A percentile compares a stretch with the other conserved stretches of the same genome.
These are phyloP conservation scores for Rhagologus leucostigma DNA, from an alignment of 2,113 vertebrate species.

Conservation along the genomic window DNA sequence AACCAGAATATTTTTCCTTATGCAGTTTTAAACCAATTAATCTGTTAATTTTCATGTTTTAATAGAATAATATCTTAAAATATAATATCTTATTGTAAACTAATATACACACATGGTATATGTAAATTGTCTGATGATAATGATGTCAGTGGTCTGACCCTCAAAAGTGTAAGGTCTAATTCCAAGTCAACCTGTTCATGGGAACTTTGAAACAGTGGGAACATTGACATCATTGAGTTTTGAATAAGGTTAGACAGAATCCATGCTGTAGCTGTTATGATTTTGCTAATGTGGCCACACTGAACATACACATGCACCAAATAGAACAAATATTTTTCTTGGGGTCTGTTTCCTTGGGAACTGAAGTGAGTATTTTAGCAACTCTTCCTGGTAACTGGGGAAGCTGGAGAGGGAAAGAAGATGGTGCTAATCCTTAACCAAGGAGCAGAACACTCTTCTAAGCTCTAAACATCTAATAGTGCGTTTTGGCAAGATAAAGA, in stretches of 20 bases:
- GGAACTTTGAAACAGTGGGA: neutral
- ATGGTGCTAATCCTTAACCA: rapidly evolving
- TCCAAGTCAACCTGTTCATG: neutral
- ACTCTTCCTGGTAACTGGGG: neutral
- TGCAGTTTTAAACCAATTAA: neutral
- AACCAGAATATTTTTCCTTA: neutral
- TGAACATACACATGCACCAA: neutral
- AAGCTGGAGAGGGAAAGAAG: neutral
- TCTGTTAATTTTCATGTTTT: neutral
- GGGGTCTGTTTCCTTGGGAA: neutral
- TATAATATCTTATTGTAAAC: neutral
- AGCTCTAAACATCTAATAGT: neutral
- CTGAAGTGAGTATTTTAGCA: neutral
- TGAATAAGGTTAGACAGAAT: neutral
- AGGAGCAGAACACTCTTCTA: neutral
- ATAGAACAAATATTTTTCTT: neutral
- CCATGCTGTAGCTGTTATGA: neutral
- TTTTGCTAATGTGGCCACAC: neutral
- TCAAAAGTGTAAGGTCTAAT: neutral
- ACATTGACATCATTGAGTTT: neutral
- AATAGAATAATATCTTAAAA: neutral
- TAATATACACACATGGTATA: neutral
- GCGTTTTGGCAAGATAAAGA: neutral
- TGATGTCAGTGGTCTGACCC: neutral
- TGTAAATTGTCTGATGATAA: neutral